Evolutionary conservation across 2,888 invertebrate species (phyloP).

Genomic region (Germaria angustata): DNA sequence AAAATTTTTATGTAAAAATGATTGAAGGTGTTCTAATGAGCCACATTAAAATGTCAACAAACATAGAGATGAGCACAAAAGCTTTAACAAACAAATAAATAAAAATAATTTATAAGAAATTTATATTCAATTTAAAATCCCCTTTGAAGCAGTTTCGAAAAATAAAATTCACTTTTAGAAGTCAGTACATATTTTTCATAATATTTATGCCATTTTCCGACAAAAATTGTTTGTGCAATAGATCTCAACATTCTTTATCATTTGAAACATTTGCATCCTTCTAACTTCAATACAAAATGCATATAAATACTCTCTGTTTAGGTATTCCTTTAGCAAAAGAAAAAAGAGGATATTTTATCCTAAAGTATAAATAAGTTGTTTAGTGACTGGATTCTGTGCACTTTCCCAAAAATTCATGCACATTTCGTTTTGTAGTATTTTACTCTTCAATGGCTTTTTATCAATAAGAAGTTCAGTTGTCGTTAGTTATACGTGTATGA

Average conservation of each 20-base stretch:
- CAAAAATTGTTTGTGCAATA: conserved; percentile 33
- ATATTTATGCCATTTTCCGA: conserved; percentile 35
- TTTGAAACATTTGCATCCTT: conserved; percentile 15
- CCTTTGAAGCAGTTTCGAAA: background rate
- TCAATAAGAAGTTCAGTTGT: conserved; percentile 51
- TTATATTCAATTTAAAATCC: background rate
- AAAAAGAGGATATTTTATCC: conserved; percentile 13
- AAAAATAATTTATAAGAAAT: background rate
- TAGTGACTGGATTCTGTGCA: conserved; percentile 30
- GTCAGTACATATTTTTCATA: background rate
- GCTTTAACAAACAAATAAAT: background rate
- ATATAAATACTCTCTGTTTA: background rate
- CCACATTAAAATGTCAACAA: too few species aligned
- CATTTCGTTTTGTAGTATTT: conserved; percentile 25
- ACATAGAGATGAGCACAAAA: too few species aligned
- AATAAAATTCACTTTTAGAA: background rate
- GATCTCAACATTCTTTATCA: conserved; percentile 8
- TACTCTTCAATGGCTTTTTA: conserved; percentile 50
- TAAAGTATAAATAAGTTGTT: background rate
- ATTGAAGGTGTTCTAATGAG: too few species aligned
- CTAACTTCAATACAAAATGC: conserved; percentile 3
- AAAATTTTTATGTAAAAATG: too few species aligned
- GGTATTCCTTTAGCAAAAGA: background rate
- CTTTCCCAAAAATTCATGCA: conserved; percentile 22
- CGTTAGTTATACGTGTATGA: conserved; percentile 25